Evolutionary conservation across 2,888 invertebrate species (phyloP).

Genomic region (Xestia rhomboidea): DNA sequence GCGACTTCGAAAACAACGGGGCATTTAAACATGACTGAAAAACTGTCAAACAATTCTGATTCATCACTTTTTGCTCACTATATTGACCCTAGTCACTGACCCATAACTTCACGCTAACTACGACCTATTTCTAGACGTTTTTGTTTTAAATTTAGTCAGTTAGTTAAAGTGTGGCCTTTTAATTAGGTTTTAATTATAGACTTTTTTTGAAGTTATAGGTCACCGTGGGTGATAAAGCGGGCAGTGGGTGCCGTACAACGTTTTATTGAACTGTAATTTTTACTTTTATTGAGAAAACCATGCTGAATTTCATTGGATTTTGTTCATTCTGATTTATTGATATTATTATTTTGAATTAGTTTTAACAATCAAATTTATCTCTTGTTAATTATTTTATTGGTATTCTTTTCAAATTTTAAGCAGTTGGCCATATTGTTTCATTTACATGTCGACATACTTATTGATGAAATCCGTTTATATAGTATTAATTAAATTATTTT

Average conservation of each 20-base stretch:
- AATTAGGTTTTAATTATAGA: constrained; percentile 33
- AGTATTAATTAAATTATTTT: too few relatives aligned
- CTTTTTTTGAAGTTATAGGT: constrained; percentile 5
- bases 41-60: not conserved
- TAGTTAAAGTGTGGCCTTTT: constrained; percentile 24
- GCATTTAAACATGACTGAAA: not conserved
- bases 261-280: too few relatives aligned
- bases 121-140: constrained; percentile 25
- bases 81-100: constrained; percentile 27
- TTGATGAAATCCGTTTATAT: too few relatives aligned
- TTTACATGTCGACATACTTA: too few relatives aligned
- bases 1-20: not conserved
- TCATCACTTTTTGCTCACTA: constrained; percentile 19
- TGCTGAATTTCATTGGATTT: too few relatives aligned
- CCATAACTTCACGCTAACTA: constrained; percentile 35
- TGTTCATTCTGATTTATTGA: too few relatives aligned
- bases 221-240: constrained; percentile 18
- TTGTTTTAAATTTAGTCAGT: constrained; percentile 46
- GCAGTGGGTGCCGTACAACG: not conserved
- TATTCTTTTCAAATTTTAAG: too few relatives aligned
- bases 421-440: too few relatives aligned
- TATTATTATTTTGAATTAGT: too few relatives aligned
- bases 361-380: too few relatives aligned
- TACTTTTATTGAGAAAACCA: too few relatives aligned
- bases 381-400: too few relatives aligned